A percentile compares a stretch with the other conserved stretches of the same genome.
Conservation (phyloP, 2,797 vertebrate species). For the Sebastiscus tertius region DNA sequence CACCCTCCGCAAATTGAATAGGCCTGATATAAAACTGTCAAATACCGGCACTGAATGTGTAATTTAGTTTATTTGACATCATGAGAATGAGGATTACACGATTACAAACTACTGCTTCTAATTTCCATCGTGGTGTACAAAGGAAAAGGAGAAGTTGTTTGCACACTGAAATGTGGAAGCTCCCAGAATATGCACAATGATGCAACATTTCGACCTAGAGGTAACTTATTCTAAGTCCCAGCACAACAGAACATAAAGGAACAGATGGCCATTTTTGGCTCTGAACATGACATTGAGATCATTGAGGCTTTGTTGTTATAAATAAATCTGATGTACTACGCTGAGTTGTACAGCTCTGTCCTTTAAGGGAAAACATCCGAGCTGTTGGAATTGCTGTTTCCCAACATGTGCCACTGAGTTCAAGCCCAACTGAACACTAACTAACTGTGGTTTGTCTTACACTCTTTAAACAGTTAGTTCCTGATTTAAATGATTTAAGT, state of each 20-base stretch:
- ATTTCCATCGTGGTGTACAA: background rate
- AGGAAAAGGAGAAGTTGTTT: background rate
- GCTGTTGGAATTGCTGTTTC: background rate
- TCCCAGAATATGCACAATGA: background rate
- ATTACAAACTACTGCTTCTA: background rate
- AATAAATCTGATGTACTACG: background rate
- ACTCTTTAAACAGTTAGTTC: background rate
- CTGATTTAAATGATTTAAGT: background rate
- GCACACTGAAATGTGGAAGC: background rate
- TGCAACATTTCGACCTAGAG: background rate
- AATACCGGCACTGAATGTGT: background rate
- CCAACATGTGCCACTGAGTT: background rate
- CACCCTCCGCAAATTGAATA: rapidly evolving
- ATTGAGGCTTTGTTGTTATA: background rate
- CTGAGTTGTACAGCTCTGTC: background rate
- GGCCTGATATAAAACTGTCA: background rate
- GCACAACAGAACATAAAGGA: background rate
- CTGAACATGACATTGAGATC: background rate
- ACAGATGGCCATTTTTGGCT: background rate
- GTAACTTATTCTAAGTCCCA: background rate
- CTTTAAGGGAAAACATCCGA: background rate
- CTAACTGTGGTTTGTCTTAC: background rate
- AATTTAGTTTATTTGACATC: background rate
- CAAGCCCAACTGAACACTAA: background rate
- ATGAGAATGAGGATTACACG: background rate